phyloP scores from a whole-genome alignment of 2,888 invertebrate species.

The Marronus borbonicus region DNA sequence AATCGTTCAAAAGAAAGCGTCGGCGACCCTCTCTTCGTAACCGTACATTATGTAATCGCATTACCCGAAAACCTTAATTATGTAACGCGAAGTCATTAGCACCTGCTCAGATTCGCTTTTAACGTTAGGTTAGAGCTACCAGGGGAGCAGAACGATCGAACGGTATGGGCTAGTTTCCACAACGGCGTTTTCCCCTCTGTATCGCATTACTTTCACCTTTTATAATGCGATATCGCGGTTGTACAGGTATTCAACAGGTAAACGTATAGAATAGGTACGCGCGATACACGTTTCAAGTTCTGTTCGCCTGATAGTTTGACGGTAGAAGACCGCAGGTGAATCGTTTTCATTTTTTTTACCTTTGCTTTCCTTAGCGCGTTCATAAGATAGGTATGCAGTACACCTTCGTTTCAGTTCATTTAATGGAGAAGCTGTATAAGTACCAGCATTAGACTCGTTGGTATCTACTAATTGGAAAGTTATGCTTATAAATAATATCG shows the following conservation, averaged over 20 bases:
- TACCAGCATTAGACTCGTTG: no score
- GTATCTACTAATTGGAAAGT: no score
- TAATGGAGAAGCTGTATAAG: no score
- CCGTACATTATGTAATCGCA: neutral
- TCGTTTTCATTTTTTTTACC: constrained; percentile 55
- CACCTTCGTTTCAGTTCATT: no score
- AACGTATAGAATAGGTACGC: constrained; percentile 57
- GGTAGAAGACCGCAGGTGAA: constrained; percentile 64
- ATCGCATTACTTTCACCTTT: constrained; percentile 58
- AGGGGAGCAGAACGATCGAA: constrained; percentile 61
- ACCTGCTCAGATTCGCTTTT: constrained; percentile 67
- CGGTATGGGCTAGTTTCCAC: constrained; percentile 19
- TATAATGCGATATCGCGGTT: constrained; percentile 27
- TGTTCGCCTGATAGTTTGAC: constrained; percentile 61
- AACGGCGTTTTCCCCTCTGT: constrained; percentile 31
- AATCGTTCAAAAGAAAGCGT: neutral
- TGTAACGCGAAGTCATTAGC: constrained; percentile 50
- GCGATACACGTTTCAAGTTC: constrained; percentile 54
- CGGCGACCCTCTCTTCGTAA: neutral
- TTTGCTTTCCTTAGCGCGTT: constrained; percentile 17
- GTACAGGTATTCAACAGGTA: constrained; percentile 53
- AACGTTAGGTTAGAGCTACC: constrained; percentile 63
- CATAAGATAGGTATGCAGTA: neutral
- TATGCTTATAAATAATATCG: no score
- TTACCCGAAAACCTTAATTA: constrained; percentile 37